A percentile compares a stretch with the other conserved stretches of the same genome.
phyloP scores from a whole-genome alignment of 2,888 invertebrate species.

The Drosophila engyochracea region DNA sequence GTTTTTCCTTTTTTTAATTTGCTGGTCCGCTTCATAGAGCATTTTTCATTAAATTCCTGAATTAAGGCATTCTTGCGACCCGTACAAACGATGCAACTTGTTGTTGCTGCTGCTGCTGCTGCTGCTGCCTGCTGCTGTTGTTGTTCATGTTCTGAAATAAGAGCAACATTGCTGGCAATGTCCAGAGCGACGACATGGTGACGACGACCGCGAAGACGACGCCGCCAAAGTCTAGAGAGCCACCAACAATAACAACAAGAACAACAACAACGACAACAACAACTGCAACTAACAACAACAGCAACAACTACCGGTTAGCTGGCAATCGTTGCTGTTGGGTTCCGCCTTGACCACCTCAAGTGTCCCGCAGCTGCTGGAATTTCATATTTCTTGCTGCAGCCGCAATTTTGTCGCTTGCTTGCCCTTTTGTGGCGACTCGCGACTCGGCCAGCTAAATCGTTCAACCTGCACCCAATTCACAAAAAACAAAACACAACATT shows the following conservation, averaged over 20 bases:
- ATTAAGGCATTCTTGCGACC: slow-evolving; percentile 74
- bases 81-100: slow-evolving; percentile 64
- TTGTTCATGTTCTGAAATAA: slow-evolving; percentile 72
- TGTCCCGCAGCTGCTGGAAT: slow-evolving; percentile 65
- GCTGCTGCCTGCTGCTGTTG: slow-evolving; percentile 27
- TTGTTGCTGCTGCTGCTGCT: slow-evolving; percentile 39
- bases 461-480: slow-evolving; percentile 52
- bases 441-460: slow-evolving; percentile 27
- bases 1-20: slow-evolving; percentile 71
- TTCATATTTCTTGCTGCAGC: slow-evolving; percentile 61
- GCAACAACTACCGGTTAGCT: slow-evolving; percentile 69
- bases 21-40: slow-evolving; percentile 73
- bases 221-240: slow-evolving; percentile 61
- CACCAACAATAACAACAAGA: slow-evolving; percentile 39
- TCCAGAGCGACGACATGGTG: slow-evolving; percentile 73
- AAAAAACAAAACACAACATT: slow-evolving; percentile 1
- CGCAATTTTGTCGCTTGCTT: slow-evolving; percentile 29
- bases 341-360: slow-evolving; percentile 59
- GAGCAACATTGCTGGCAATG: slow-evolving; percentile 75
- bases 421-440: slow-evolving; percentile 62
- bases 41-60: slow-evolving; percentile 82
- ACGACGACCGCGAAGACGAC: slow-evolving; percentile 57
- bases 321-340: slow-evolving; percentile 35
- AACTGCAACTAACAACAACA: slow-evolving; percentile 53
- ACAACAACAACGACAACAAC: not conserved